Evolutionary conservation across 2,113 vertebrate species (phyloP).

Genomic region (Tyto alba): DNA sequence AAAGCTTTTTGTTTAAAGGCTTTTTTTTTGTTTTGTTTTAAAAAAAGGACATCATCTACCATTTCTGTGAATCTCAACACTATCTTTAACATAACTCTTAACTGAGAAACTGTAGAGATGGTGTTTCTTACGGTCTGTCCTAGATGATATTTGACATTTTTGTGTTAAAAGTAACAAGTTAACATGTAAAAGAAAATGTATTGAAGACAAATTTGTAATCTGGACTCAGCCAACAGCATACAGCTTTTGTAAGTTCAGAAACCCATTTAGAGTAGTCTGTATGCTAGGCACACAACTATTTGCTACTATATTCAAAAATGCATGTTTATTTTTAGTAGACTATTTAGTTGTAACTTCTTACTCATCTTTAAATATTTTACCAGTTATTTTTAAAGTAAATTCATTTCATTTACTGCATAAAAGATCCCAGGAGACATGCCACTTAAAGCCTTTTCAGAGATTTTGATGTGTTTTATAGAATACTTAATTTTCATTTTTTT

Average conservation of each 20-base stretch:
- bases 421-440: background rate
- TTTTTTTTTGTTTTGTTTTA: too few species aligned
- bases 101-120: background rate
- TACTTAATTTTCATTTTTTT: background rate
- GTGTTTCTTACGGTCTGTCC: background rate
- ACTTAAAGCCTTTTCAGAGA: background rate
- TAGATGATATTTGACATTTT: background rate
- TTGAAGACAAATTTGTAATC: background rate
- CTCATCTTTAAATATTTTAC: conserved; percentile 1
- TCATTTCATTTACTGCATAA: background rate
- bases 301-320: background rate
- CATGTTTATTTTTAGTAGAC: background rate
- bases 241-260: background rate
- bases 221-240: background rate
- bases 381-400: background rate
- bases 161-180: background rate
- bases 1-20: background rate
- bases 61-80: background rate
- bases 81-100: background rate
- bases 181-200: background rate
- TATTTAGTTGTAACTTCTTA: background rate
- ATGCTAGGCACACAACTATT: background rate
- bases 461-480: background rate
- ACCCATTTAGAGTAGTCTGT: background rate
- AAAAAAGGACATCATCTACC: background rate